A percentile compares a stretch with the other conserved stretches of the same genome.
These are phyloP conservation scores for Epiblema foenella DNA, from an alignment of 2,888 invertebrate species.

Conservation along the genomic window DNA sequence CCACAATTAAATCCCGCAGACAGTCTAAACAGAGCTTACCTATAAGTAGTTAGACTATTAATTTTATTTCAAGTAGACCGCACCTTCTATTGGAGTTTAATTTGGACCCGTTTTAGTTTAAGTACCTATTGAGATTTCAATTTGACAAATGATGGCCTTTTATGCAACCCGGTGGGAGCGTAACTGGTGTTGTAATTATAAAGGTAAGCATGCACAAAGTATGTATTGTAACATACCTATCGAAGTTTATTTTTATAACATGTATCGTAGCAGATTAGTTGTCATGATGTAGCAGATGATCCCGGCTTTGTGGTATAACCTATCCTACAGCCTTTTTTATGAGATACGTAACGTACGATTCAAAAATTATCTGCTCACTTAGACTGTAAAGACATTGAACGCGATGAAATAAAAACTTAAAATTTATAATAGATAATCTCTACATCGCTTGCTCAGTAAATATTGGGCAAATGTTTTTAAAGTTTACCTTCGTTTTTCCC, in stretches of 20 bases:
- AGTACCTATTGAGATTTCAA: slow-evolving; percentile 76
- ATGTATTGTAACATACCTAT: slow-evolving; percentile 68
- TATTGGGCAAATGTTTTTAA: neutral
- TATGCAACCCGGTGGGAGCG: slow-evolving; percentile 83
- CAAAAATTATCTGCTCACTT: neutral
- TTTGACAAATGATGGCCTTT: slow-evolving; percentile 83
- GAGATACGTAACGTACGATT: neutral
- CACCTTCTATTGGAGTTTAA: slow-evolving; percentile 76
- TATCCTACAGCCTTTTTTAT: neutral
- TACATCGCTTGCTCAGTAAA: no score
- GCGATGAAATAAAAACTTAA: no score
- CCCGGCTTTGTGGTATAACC: slow-evolving; percentile 12
- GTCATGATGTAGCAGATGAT: slow-evolving; percentile 28
- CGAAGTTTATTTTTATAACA: slow-evolving; percentile 44
- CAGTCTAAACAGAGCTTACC: slow-evolving; percentile 65
- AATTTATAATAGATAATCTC: no score
- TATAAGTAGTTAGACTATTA: slow-evolving; percentile 77
- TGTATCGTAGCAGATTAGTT: slow-evolving; percentile 23
- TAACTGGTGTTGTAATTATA: slow-evolving; percentile 82
- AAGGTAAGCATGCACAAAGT: slow-evolving; percentile 84
- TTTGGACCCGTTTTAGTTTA: slow-evolving; percentile 77
- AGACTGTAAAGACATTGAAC: neutral
- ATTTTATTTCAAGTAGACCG: slow-evolving; percentile 80
- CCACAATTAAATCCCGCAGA: slow-evolving; percentile 36
- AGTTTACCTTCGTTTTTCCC: neutral